Evolutionary conservation across 2,888 invertebrate species (phyloP).

Genomic region (Altica lythri): DNA sequence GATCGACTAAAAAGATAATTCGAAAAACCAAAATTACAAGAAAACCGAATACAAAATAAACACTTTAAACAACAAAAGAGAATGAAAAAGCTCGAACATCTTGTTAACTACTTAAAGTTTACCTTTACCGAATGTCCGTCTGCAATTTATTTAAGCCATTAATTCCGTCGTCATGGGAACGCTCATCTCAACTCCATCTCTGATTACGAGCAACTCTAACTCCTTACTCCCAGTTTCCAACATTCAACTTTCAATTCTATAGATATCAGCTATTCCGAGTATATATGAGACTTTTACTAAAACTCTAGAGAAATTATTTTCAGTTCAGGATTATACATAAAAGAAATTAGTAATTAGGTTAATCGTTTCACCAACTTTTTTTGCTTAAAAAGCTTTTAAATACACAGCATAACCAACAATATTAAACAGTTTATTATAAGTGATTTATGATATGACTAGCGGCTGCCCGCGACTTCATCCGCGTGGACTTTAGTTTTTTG

Average conservation of each 20-base stretch:
- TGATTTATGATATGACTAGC: too few species aligned
- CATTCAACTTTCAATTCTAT: slow-evolving; percentile 14
- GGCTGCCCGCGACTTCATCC: too few species aligned
- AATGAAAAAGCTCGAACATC: slow-evolving; percentile 4
- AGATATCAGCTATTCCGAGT: neutral
- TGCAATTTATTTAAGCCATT: slow-evolving; percentile 21
- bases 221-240: neutral
- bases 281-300: neutral
- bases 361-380: too few species aligned
- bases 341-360: neutral
- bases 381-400: too few species aligned
- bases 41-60: slow-evolving; percentile 3
- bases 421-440: too few species aligned
- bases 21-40: too few species aligned
- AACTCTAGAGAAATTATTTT: neutral
- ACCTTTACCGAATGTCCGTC: slow-evolving; percentile 17
- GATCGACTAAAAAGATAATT: too few species aligned
- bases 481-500: too few species aligned
- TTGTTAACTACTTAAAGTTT: slow-evolving; percentile 14
- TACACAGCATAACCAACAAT: too few species aligned
- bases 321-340: neutral
- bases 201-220: slow-evolving; percentile 7
- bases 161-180: slow-evolving; percentile 13
- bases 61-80: slow-evolving; percentile 1
- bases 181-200: slow-evolving; percentile 13